Base-by-base conservation (phyloP, 1,140 invertebrate species). In the Eufriesea mexicana region DNA sequence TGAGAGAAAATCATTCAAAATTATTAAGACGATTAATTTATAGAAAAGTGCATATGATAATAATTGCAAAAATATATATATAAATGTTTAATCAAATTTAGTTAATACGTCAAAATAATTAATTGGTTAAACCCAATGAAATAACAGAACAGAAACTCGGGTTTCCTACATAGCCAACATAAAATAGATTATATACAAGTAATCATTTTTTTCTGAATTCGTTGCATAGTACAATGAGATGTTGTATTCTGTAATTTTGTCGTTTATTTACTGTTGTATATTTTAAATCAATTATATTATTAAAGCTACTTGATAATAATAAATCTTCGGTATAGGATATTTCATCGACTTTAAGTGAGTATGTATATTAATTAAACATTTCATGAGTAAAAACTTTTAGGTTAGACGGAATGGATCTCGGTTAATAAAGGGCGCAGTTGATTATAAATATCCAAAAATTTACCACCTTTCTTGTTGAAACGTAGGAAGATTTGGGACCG, bases 311-410 rank as follows among this genome's bases (percentile, higher is more conserved):
- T 23, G 16, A 45, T 45, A 62, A 54, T 51, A 70, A 47, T 47
- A 78, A 83, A 61, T 78, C 75, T 2, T 28, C 25, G 81, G 55
- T 77, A 78, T 71, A 83, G 42, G 57, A 71, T 62, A 82, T 25
- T 61, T 10, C 45, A 12, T 74, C 28, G 25, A 71, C 45, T 67
- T 75, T 42, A 75, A 79, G 85, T 86, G 67, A 83, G 84, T 86
- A 83, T 62, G 8, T 77, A 16, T 51, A 72, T 64, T 18, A 47
- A 84, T 68, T 42, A 62, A 28, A 55, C 35, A 49, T 84, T 84
- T 87, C n/a, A 84, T 18, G n/a, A 78, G 73, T 35, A 61, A 75
- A 35, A 86, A 77, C 84, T 90, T 90, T 61, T 90, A 90, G 89
- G 89, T 90, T 90, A 90, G 49, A 66, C 61, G 75, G 75, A 84